Conservation (phyloP, 2,797 vertebrate genomes). For the Enteromius anoplus region DNA sequence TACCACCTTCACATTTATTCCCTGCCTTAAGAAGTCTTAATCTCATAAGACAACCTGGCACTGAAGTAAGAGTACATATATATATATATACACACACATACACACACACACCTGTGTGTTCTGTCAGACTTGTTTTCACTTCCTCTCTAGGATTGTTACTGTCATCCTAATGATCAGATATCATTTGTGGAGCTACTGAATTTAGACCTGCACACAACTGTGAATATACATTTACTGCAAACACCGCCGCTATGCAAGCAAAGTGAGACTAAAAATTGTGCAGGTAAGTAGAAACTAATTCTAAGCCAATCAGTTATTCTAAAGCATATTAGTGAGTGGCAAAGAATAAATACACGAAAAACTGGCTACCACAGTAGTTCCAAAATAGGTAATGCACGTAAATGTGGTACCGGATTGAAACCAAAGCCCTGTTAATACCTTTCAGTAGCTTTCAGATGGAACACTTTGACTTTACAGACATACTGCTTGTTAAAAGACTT, state of each 20-base stretch:
- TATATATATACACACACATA: too few relatives aligned
- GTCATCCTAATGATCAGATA: neutral
- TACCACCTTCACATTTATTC: conserved; percentile 1
- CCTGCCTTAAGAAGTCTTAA: conserved; percentile 15
- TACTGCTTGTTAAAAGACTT: neutral
- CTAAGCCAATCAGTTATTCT: conserved; percentile 7
- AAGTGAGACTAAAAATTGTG: neutral
- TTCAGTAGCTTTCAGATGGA: neutral
- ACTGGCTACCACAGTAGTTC: too few relatives aligned
- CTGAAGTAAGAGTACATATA: neutral
- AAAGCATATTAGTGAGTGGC: neutral
- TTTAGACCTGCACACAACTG: neutral
- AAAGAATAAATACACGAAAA: neutral
- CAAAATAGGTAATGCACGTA: neutral
- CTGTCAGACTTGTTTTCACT: neutral
- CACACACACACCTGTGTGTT: neutral
- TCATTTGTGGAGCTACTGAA: conserved; percentile 1
- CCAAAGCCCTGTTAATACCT: neutral
- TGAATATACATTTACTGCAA: neutral
- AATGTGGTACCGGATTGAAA: neutral
- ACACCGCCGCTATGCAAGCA: neutral
- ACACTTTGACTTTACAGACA: neutral
- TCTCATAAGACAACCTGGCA: conserved; percentile 19
- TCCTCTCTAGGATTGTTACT: conserved; percentile 16
- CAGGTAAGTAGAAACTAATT: neutral